Percentiles rank a stretch among this genome's conserved stretches.
These are phyloP conservation scores for Callocephalon fimbriatum DNA, from an alignment of 2,113 vertebrate species.

Conservation along the genomic window DNA sequence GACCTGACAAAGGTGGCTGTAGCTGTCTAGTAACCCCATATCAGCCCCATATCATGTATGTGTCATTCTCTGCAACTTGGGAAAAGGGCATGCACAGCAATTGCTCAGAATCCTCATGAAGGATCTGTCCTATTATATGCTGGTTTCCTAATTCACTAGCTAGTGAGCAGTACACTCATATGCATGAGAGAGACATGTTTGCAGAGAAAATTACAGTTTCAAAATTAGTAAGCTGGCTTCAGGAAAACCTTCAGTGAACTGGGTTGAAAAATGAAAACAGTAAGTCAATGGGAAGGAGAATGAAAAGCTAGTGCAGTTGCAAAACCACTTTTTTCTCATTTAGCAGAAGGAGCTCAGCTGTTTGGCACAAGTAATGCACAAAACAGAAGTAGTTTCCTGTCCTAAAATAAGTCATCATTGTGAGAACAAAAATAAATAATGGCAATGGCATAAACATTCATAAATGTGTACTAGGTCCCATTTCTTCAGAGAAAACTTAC, in stretches of 20 bases:
- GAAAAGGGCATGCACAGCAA: not conserved
- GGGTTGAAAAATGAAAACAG: not conserved
- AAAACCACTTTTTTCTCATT: not conserved
- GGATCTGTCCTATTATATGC: not conserved
- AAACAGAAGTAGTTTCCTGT: not conserved
- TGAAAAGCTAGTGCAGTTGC: not conserved
- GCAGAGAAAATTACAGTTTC: not conserved
- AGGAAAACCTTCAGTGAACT: not conserved
- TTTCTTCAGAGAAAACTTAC: not conserved
- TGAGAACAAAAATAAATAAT: constrained; percentile 3
- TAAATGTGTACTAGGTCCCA: not conserved
- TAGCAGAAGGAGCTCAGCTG: not conserved
- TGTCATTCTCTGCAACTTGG: not conserved
- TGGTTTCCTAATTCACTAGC: not conserved
- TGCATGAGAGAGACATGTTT: not conserved
- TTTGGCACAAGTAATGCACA: not conserved
- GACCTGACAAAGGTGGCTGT: not conserved
- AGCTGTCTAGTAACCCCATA: not conserved
- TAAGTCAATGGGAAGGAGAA: not conserved
- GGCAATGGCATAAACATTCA: not conserved
- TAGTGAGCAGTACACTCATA: not conserved
- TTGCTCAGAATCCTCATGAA: not conserved
- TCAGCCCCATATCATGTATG: accelerated
- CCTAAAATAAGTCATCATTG: not conserved
- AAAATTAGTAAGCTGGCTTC: not conserved